A percentile compares a stretch with the other conserved stretches of the same genome.
Evolutionary conservation across 2,113 vertebrate species (phyloP).

Genomic region (Peucedramus taeniatus): DNA sequence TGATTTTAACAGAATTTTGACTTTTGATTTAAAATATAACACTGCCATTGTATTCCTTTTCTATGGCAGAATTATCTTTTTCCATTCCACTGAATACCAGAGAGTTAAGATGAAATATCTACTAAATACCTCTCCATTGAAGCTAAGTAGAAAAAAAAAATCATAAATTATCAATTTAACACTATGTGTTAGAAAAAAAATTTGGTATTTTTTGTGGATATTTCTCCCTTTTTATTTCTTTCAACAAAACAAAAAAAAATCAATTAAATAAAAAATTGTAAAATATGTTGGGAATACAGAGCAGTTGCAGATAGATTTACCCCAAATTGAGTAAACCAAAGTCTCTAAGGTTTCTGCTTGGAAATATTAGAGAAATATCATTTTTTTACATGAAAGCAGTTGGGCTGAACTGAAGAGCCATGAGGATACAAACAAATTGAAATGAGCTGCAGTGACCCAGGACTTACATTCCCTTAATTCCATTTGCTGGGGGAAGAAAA

Average conservation of each 20-base stretch:
- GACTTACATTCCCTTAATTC: neutral
- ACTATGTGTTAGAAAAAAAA: neutral
- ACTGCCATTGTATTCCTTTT: neutral
- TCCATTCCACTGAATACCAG: neutral
- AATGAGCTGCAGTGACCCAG: neutral
- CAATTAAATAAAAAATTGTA: too few relatives aligned
- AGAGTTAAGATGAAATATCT: neutral
- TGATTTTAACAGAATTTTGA: neutral
- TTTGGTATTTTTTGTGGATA: fast-evolving
- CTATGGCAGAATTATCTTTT: neutral
- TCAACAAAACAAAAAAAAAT: neutral
- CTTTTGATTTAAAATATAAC: neutral
- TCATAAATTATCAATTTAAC: fast-evolving
- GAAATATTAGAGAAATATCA: neutral
- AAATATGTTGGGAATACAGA: neutral
- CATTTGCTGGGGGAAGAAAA: fast-evolving
- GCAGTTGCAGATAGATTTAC: neutral
- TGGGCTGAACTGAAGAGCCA: neutral
- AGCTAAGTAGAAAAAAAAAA: neutral
- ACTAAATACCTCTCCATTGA: neutral
- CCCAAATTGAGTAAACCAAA: neutral
- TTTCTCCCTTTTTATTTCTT: neutral
- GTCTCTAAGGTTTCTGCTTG: neutral
- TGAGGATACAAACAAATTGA: neutral
- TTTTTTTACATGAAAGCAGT: neutral